These are phyloP conservation scores for Aurelia sp. DNA, from an alignment of 30 jellyfish, hydroid and myxozoan species.

Conservation along the genomic window DNA sequence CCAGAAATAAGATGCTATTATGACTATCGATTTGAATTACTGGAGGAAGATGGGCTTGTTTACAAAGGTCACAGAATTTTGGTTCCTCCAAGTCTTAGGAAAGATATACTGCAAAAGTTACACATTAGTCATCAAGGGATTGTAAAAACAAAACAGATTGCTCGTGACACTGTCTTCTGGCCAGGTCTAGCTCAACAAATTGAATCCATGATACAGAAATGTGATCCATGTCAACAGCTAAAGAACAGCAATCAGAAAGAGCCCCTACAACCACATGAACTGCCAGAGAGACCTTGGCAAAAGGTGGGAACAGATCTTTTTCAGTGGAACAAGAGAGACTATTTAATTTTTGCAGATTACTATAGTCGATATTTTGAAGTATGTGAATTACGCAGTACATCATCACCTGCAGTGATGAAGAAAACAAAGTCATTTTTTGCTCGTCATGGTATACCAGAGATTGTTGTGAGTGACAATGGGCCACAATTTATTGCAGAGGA, in stretches of 20 bases:
- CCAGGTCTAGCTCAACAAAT: conserved; percentile 37
- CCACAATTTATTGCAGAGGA: too few relatives aligned
- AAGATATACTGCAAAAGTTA: conserved; percentile 17
- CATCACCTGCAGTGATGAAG: conserved; percentile 34
- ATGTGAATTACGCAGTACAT: conserved; percentile 3
- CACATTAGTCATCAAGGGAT: conserved; percentile 44
- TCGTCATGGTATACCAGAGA: conserved; percentile 58
- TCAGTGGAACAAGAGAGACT: conserved; percentile 11
- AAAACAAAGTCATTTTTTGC: conserved; percentile 14
- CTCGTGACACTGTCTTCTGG: conserved; percentile 52
- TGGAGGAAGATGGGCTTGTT: too few relatives aligned
- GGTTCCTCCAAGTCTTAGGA: too few relatives aligned
- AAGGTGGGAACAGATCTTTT: conserved; percentile 49
- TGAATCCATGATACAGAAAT: conserved; percentile 10
- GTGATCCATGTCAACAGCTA: too few relatives aligned
- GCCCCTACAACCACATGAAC: too few relatives aligned
- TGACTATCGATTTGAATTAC: conserved; percentile 13
- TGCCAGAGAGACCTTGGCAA: conserved; percentile 68
- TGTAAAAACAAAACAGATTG: conserved; percentile 14
- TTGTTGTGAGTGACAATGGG: too few relatives aligned
- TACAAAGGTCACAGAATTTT: too few relatives aligned
- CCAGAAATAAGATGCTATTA: conserved; percentile 7
- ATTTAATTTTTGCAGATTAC: conserved; percentile 45
- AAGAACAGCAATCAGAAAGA: too few relatives aligned
- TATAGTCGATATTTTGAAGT: conserved; percentile 37